phyloP scores from a whole-genome alignment of 2,797 vertebrate species.

The Danio albolineatus region DNA sequence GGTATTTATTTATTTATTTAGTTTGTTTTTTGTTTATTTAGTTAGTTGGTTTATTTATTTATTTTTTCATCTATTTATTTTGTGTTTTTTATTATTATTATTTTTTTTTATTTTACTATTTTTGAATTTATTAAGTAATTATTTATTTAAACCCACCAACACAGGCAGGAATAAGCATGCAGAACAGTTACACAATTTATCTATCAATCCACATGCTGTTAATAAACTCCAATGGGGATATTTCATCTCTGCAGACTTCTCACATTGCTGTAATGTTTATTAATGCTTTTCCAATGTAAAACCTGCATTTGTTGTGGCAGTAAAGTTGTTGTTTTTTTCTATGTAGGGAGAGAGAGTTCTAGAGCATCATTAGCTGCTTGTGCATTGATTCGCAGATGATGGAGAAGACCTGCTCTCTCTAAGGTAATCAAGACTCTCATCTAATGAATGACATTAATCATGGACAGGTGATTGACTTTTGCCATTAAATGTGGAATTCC shows the following conservation, averaged over 20 bases:
- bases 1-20: too few relatives aligned
- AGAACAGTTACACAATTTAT: slow-evolving; percentile 59
- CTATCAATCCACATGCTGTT: slow-evolving; percentile 58
- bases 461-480: slow-evolving; percentile 20
- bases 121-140: too few relatives aligned
- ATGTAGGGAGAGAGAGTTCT: neutral
- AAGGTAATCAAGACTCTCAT: slow-evolving; percentile 31
- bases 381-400: slow-evolving; percentile 48
- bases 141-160: slow-evolving; percentile 30
- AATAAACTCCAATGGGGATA: slow-evolving; percentile 48
- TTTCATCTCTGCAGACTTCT: slow-evolving; percentile 19
- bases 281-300: slow-evolving; percentile 9
- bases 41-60: too few relatives aligned
- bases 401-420: slow-evolving; percentile 27
- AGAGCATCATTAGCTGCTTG: slow-evolving; percentile 14
- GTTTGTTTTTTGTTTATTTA: too few relatives aligned
- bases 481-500: neutral
- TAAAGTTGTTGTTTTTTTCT: slow-evolving; percentile 4
- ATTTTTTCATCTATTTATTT: too few relatives aligned
- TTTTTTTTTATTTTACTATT: too few relatives aligned
- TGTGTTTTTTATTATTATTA: too few relatives aligned
- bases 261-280: neutral
- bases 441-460: slow-evolving; percentile 42
- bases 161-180: slow-evolving; percentile 47
- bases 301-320: neutral